Percentiles rank a stretch among this genome's conserved stretches.
These are phyloP conservation scores for Aegithalos caudatus DNA, from an alignment of 2,113 vertebrate genomes.

Conservation along the genomic window DNA sequence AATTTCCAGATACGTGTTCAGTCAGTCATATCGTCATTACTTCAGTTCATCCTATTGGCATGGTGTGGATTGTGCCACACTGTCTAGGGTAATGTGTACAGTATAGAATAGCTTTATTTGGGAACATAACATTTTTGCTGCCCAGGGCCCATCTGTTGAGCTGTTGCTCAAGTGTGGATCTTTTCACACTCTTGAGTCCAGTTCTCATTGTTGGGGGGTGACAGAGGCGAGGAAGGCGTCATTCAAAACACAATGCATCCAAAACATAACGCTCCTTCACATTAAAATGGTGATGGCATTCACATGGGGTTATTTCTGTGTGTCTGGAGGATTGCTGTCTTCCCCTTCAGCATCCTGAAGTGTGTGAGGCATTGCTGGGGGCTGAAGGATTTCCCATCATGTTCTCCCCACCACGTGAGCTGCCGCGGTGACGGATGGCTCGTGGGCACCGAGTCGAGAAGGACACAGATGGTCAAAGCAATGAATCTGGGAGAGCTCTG, in stretches of 20 bases:
- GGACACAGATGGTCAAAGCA: slow-evolving; percentile 96
- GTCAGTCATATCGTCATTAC: neutral
- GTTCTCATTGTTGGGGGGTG: fast-evolving
- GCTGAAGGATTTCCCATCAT: slow-evolving; percentile 71
- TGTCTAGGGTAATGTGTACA: neutral
- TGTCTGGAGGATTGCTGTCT: slow-evolving; percentile 58
- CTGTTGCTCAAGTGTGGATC: neutral
- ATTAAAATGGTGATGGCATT: neutral
- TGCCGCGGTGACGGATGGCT: slow-evolving; percentile 82
- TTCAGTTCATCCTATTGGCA: neutral
- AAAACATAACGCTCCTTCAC: neutral
- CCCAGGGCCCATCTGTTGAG: neutral
- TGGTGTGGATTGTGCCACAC: neutral
- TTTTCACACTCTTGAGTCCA: neutral
- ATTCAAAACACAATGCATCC: neutral
- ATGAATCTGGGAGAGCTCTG: slow-evolving; percentile 77
- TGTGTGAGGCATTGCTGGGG: slow-evolving; percentile 58
- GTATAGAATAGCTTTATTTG: neutral
- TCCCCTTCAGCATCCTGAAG: slow-evolving; percentile 62
- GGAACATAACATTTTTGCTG: neutral
- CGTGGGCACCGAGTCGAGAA: slow-evolving; percentile 90
- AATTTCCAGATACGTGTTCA: neutral
- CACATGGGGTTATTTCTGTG: slow-evolving; percentile 17
- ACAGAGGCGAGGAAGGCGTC: neutral
- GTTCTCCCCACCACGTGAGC: slow-evolving; percentile 69